Evolutionary conservation across 1,140 invertebrate species (phyloP), one percentile per base, ranked within the genome.

Genomic region (Nebria ingens): DNA sequence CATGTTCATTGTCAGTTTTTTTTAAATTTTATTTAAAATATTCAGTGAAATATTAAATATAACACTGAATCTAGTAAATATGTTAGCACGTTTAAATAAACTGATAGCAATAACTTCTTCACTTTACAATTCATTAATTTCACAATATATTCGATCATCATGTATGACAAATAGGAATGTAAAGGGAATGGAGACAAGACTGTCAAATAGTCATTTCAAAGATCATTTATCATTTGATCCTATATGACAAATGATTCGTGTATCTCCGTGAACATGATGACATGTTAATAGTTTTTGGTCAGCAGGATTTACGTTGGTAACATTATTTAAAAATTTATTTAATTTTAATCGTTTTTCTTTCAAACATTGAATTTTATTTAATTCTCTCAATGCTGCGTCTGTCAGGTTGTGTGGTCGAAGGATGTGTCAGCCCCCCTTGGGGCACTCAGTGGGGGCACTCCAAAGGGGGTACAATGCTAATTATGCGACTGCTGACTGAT

Each of bases 101-200:
- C n/a, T n/a, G n/a, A n/a, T n/a, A n/a, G n/a, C n/a, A n/a, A n/a
- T n/a, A n/a, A n/a, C n/a, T n/a, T n/a, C n/a, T n/a, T n/a, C n/a
- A n/a, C 25, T 34, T 9, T 6, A 34, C 25, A 9, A 45, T 45
- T 45, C 9, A 45, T 45, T 45, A 45, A 45, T 45, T 45, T 45
- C 15, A 17, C 4, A 12, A 45, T 12, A 12, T 6, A 45, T 45
- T 11, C 6, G 4, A 9, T 3, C 17, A 45, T 34, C 25, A 17
- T 45, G 40, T 12, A 45, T 45, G 40, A 45, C 40, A 45, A 45
- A 45, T 45, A 45, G 40, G 40, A 45, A 45, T 45, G 9, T 45
- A 12, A 45, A 45, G 15, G 4, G 9, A 45, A 45, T 45, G 17
- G 15, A 45, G 40, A 45, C 40, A 45, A 45, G 15, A 45, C 40